Base-by-base conservation (phyloP, 2,888 invertebrate species). In the Pteria penguin region DNA sequence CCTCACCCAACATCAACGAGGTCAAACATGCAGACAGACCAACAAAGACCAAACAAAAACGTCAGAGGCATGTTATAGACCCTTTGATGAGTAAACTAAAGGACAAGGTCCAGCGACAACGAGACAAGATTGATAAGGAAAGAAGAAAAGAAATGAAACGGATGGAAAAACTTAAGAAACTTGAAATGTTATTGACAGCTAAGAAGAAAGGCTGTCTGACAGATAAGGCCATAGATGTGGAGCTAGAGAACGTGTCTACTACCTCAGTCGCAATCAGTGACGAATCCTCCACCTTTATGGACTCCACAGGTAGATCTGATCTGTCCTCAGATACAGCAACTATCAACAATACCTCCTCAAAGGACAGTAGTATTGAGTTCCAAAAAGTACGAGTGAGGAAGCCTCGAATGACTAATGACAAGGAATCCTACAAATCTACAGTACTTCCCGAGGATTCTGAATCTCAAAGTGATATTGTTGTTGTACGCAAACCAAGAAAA, bases 11-110 rank as follows among this genome's bases (percentile, higher is more conserved):
- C 24, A 32, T 54, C 24, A 80, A 55, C 5, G 83, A 84, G 61
- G 55, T 32, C 1, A 75, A 77, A 29, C 32, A 70, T 27, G 75
- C 85, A 2, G 69, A 75, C 29, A 74, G 72, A 58, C 4, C 63
- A 4, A 52, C 52, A 22, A 79, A 79, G 31, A 68, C 77, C 18
- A 71, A 82, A 27, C 76, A 79, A 52, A 69, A 66, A 54, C 61
- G 84, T 24, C 83, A 82, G 27, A 72, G 82, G 62, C 73, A 86
- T 72, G 77, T 87, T 11, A 87, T 88, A 29, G 90, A 91, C 80
- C 90, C 90, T 2, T 84, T 89, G 26, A 88, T 90, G 85, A 83
- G 82, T 45, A 89, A 88, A 73, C 79, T 91, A 33, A 83, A 88
- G 74, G 84, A 86, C 54, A 89, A 88, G 72, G 90, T 91, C 31